Evolutionary conservation across 2,888 invertebrate species (phyloP).

Genomic region (Cantharis rustica): DNA sequence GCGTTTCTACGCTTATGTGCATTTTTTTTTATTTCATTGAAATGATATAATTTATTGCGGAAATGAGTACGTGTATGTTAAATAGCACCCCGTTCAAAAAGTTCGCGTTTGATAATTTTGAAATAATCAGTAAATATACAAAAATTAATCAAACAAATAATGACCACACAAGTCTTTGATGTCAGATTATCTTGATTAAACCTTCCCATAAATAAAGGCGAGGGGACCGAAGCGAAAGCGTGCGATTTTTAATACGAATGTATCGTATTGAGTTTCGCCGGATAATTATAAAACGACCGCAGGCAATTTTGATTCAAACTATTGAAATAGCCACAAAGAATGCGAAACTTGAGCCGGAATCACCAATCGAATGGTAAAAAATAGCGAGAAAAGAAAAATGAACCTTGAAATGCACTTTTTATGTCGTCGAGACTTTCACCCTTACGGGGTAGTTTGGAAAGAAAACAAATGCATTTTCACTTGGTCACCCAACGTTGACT

Average conservation of each 20-base stretch:
- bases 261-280: slow-evolving; percentile 25
- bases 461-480: slow-evolving; percentile 50
- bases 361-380: not conserved
- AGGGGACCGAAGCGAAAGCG: not conserved
- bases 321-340: not conserved
- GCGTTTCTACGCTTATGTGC: too few relatives aligned
- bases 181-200: slow-evolving; percentile 28
- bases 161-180: slow-evolving; percentile 25
- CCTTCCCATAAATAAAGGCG: not conserved
- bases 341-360: not conserved
- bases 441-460: slow-evolving; percentile 42
- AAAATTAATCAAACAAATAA: slow-evolving; percentile 5
- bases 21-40: too few relatives aligned
- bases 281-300: slow-evolving; percentile 29
- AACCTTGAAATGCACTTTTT: slow-evolving; percentile 50
- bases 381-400: slow-evolving; percentile 35
- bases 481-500: slow-evolving; percentile 30
- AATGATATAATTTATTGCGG: too few relatives aligned
- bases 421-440: slow-evolving; percentile 41
- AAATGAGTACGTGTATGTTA: too few relatives aligned
- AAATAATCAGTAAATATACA: not conserved
- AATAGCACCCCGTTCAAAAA: too few relatives aligned
- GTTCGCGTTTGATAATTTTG: not conserved
- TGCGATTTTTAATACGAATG: slow-evolving; percentile 16
- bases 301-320: slow-evolving; percentile 18